phyloP scores from a whole-genome alignment of 2,113 vertebrate genomes.

The Polypterus senegalus region DNA sequence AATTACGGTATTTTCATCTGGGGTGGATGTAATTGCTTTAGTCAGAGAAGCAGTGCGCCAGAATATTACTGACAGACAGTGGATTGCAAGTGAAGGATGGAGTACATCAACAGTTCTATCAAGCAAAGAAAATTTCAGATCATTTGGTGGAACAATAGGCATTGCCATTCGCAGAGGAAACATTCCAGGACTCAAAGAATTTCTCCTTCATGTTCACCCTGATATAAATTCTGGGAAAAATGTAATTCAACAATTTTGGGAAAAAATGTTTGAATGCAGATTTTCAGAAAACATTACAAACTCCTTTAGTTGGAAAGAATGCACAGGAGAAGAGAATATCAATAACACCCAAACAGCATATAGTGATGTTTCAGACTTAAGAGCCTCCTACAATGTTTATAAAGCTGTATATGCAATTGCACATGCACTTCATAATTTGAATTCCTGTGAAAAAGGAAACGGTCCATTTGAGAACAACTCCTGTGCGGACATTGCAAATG shows the following conservation, averaged over 20 bases:
- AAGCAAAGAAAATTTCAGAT: background rate
- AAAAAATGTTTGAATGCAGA: conserved; percentile 5
- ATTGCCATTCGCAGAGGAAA: conserved; percentile 7
- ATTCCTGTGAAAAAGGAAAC: conserved; percentile 1
- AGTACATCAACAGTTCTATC: conserved; percentile 5
- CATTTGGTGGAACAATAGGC: conserved; percentile 10
- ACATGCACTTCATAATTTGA: conserved; percentile 9
- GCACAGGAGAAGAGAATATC: conserved; percentile 8
- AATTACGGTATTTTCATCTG: conserved; percentile 11
- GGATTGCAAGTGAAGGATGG: conserved; percentile 18
- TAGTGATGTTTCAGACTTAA: conserved; percentile 4
- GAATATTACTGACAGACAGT: conserved; percentile 12
- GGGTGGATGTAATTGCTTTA: conserved; percentile 5
- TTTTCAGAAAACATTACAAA: background rate
- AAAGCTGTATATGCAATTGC: conserved; percentile 8
- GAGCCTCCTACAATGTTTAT: conserved; percentile 9
- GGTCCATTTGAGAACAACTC: background rate
- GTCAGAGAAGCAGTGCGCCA: conserved; percentile 7
- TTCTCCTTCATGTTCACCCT: conserved; percentile 8
- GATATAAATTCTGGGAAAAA: background rate
- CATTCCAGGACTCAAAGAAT: conserved; percentile 4
- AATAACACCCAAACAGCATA: conserved; percentile 3
- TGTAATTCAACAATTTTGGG: conserved; percentile 9
- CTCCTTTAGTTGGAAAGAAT: background rate
- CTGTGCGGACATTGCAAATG: conserved; percentile 5